phyloP scores from a whole-genome alignment of 2,888 invertebrate species.

The Zaprionus lineosus region DNA sequence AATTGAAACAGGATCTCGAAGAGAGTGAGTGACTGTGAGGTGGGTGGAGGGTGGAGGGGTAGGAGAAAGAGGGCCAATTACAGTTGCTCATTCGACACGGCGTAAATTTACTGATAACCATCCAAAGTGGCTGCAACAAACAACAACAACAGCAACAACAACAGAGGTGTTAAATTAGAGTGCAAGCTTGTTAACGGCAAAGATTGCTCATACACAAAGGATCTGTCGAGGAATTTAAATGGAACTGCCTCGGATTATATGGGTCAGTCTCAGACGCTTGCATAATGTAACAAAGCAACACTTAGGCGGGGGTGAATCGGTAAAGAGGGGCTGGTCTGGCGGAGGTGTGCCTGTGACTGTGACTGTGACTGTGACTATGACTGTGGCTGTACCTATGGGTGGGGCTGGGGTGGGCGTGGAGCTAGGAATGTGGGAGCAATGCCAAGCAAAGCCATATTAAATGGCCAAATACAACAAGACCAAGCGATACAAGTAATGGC shows the following conservation, averaged over 20 bases:
- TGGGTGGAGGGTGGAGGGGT: too few relatives aligned
- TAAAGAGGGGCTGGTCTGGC: background rate
- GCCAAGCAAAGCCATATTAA: conserved; percentile 67
- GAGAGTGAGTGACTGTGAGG: conserved; percentile 33
- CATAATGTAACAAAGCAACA: conserved; percentile 51
- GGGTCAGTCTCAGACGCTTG: conserved; percentile 57
- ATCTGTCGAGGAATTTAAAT: conserved; percentile 39
- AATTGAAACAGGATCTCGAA: conserved; percentile 64
- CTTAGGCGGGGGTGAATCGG: conserved; percentile 2
- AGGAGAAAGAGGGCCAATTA: conserved; percentile 32
- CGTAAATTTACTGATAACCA: conserved; percentile 67
- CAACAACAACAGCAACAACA: conserved; percentile 34
- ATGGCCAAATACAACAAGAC: conserved; percentile 35
- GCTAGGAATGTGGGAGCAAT: too few relatives aligned
- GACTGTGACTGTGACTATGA: too few relatives aligned
- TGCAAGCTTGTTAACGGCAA: conserved; percentile 72
- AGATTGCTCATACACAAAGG: conserved; percentile 54
- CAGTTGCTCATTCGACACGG: conserved; percentile 47
- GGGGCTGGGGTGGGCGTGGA: background rate
- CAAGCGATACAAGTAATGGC: conserved; percentile 56
- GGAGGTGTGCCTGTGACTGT: background rate
- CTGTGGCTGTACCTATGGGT: conserved; percentile 1
- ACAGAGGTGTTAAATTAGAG: conserved; percentile 60
- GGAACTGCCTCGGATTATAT: conserved; percentile 31
- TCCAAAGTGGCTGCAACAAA: conserved; percentile 46